Percentiles rank a stretch among this genome's conserved stretches.
Conservation (phyloP, 2,113 vertebrate genomes). For the Eolophus roseicapilla region DNA sequence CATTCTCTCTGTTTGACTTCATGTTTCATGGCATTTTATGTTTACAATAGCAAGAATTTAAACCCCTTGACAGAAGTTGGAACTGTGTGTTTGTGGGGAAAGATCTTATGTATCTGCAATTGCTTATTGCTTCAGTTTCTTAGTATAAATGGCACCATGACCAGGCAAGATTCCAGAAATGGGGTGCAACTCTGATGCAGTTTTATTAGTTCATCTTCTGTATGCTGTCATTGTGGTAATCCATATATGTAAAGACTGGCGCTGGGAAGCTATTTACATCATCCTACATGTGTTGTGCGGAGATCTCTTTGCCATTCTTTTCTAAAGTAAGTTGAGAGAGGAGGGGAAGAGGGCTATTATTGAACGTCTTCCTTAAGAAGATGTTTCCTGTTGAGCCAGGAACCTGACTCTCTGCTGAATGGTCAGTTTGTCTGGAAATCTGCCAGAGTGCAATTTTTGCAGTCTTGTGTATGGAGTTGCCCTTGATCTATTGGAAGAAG, state of each 20-base stretch:
- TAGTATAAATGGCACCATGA: background rate
- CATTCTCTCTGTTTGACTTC: background rate
- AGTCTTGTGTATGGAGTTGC: background rate
- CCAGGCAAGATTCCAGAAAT: background rate
- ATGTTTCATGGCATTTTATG: background rate
- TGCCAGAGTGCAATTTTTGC: background rate
- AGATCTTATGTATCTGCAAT: background rate
- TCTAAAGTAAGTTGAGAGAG: background rate
- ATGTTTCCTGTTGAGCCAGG: background rate
- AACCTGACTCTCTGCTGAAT: background rate
- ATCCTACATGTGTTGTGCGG: background rate
- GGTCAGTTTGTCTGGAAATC: background rate
- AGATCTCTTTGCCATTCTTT: background rate
- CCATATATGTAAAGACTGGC: background rate
- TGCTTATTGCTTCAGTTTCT: background rate
- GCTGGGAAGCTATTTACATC: background rate
- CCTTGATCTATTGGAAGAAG: background rate
- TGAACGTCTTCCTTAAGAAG: background rate
- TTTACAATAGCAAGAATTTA: background rate
- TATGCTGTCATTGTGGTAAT: too few species aligned
- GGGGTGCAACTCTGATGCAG: background rate
- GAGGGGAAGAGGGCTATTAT: background rate
- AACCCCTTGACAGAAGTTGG: background rate
- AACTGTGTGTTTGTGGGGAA: background rate
- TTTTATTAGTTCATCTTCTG: background rate